Evolutionary conservation across 2,797 vertebrate species (phyloP).

Genomic region (Discoglossus pictus): DNA sequence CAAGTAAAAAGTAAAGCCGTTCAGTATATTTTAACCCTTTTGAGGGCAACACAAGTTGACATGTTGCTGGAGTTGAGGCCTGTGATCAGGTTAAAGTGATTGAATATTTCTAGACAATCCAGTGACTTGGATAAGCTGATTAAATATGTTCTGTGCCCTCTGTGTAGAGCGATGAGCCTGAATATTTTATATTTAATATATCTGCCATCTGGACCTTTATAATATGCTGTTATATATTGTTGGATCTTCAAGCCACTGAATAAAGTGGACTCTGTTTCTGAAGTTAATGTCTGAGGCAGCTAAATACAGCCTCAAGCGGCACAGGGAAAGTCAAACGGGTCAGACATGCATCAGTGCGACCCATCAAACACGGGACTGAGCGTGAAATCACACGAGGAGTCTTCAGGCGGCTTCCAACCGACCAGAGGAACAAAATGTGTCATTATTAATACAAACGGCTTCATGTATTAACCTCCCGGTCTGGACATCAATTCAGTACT

Average conservation of each 20-base stretch:
- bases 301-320: conserved; percentile 13
- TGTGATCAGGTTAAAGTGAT: conserved; percentile 36
- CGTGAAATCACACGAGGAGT: conserved; percentile 12
- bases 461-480: conserved; percentile 12
- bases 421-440: conserved; percentile 15
- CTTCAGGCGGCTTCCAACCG: not conserved
- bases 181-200: conserved; percentile 46
- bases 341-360: conserved; percentile 20
- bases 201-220: conserved; percentile 31
- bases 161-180: conserved; percentile 11
- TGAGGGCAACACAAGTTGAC: too few relatives aligned
- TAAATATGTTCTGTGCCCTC: conserved; percentile 30
- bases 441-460: not conserved
- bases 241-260: conserved; percentile 1
- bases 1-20: too few relatives aligned
- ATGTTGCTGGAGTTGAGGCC: too few relatives aligned
- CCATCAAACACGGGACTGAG: conserved; percentile 4
- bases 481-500: too few relatives aligned
- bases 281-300: conserved; percentile 28
- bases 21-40: too few relatives aligned
- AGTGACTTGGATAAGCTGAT: conserved; percentile 38
- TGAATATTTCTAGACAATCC: conserved; percentile 25
- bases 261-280: not conserved
- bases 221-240: not conserved
- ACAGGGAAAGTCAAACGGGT: conserved; percentile 33